Evolutionary conservation across 64 coral and sea anemone genomes (phyloP), one percentile per base, ranked within the genome.

Genomic region (Pocillopora verrucosa): DNA sequence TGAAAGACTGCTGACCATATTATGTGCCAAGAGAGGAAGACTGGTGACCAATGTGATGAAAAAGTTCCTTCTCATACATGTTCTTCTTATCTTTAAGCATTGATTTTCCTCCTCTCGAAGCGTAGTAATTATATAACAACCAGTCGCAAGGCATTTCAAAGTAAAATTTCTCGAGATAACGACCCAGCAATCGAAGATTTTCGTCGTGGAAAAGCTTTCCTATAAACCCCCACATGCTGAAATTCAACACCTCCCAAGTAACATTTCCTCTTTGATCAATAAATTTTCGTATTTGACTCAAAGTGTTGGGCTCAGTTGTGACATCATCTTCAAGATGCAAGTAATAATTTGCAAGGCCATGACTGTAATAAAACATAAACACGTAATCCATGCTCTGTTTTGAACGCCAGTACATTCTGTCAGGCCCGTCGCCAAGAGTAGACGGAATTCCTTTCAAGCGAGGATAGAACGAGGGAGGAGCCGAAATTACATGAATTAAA

Each of bases 271-370:
- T 82, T 36, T 36, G 65, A 58, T 83, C 61, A 19, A 97, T 88
- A 56, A 89, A 93, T 30, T 73, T 14, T 16, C 87, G 87, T 74
- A 97, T 87, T 20, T 89, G 89, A 61, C 56, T 41, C 45, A 93
- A 78, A 60, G 88, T 88, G 65, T 91, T 86, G 0, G 65, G 56
- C 3, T 61, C 56, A 20, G 76, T 35, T 16, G 34, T 79, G 61
- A 97, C 95, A 16, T 97, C 95, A 74, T 97, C 95, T 91, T 97
- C 95, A 63, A 97, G 86, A n/a, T 97, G 95, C 2, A 97, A 61
- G 51, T 97, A 97, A 34, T 93, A 97, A 9, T 91, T 22, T 2
- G 91, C 90, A 6, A 97, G 77, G 11, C 59, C 84, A 19, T 93
- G 75, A 22, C 83, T 79, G 56, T 97, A 97, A 36, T 86, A 77